phyloP scores from a whole-genome alignment of 2,888 invertebrate genomes.

The Pomacea canaliculata region DNA sequence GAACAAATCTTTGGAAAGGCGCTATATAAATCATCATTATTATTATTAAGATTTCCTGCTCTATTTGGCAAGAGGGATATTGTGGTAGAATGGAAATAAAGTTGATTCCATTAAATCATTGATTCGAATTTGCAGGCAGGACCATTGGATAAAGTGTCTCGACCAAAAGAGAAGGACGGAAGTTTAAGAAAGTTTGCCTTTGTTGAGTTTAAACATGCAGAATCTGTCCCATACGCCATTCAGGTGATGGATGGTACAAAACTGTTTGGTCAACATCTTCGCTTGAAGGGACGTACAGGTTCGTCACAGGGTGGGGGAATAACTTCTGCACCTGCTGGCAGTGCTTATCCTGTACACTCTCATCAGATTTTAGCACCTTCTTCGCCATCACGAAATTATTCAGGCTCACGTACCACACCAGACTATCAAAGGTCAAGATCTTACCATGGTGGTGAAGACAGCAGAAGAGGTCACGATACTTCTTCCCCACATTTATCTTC shows the following conservation, averaged over 20 bases:
- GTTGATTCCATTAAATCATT: not conserved
- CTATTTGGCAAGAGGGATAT: no score
- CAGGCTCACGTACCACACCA: not conserved
- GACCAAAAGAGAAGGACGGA: conserved; percentile 21
- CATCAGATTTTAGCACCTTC: not conserved
- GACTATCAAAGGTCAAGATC: conserved; percentile 18
- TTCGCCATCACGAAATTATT: not conserved
- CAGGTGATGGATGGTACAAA: conserved; percentile 20
- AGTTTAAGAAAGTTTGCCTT: conserved; percentile 20
- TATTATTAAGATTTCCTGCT: no score
- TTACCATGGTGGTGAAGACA: conserved; percentile 4
- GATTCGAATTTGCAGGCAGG: conserved; percentile 6
- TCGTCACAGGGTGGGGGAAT: conserved; percentile 4
- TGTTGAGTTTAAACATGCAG: conserved; percentile 19
- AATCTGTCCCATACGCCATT: conserved; percentile 23
- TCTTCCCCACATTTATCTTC: not conserved
- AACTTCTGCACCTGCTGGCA: not conserved
- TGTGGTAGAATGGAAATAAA: no score
- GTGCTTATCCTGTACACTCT: not conserved
- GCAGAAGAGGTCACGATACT: not conserved
- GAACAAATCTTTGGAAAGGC: no score
- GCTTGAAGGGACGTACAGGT: conserved; percentile 42
- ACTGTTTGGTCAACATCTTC: conserved; percentile 15
- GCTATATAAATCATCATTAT: no score
- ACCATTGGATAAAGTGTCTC: conserved; percentile 11